These are phyloP conservation scores for Tachysurus vachellii DNA, from an alignment of 2,113 vertebrate species.

Conservation along the genomic window DNA sequence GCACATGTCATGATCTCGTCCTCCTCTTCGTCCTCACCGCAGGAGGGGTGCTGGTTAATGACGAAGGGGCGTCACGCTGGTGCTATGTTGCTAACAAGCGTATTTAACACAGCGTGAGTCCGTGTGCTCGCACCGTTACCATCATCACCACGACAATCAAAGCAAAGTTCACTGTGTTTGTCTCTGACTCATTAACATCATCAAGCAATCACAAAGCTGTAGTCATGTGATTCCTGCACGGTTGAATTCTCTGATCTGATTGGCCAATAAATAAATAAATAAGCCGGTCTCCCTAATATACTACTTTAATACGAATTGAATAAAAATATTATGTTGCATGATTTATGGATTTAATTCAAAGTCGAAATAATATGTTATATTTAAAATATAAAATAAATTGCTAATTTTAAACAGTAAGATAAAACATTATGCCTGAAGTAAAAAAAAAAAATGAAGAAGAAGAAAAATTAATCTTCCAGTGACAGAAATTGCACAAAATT, in stretches of 20 bases:
- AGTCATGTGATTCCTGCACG: neutral
- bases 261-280: neutral
- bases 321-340: too few species aligned
- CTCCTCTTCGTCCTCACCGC: neutral
- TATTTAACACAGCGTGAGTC: neutral
- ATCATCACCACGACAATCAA: constrained; percentile 15
- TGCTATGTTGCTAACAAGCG: neutral
- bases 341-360: neutral
- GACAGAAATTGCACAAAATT: too few species aligned
- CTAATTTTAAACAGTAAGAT: too few species aligned
- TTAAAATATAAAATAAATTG: neutral
- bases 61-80: neutral
- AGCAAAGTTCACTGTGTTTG: neutral
- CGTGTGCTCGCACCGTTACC: neutral
- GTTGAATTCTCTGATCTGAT: neutral
- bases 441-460: too few species aligned
- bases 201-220: neutral
- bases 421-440: neutral
- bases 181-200: neutral
- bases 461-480: neutral
- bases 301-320: too few species aligned
- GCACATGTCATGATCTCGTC: neutral
- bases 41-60: neutral
- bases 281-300: too few species aligned
- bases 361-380: neutral